Conservation (phyloP, 2,888 invertebrate genomes). For the Rhodophaea formosa region DNA sequence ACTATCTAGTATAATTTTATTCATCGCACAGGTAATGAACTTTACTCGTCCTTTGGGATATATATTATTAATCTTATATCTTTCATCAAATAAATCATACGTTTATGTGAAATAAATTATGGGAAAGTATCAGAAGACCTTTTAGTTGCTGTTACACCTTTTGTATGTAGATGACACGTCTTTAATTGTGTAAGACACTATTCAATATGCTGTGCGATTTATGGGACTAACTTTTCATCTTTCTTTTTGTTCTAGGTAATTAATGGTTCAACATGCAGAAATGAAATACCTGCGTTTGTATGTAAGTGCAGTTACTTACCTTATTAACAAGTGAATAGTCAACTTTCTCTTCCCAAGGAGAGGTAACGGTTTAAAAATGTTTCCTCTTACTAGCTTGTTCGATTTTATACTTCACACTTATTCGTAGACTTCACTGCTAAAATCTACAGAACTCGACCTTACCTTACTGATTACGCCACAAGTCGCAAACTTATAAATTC, state of each 20-base stretch:
- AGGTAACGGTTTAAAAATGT: background rate
- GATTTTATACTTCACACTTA: background rate
- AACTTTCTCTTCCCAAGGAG: background rate
- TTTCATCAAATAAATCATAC: background rate
- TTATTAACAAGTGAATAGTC: background rate
- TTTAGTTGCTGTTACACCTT: background rate
- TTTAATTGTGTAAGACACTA: background rate
- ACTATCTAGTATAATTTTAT: background rate
- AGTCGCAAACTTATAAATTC: slow-evolving; percentile 41
- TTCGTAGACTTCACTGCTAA: too few relatives aligned
- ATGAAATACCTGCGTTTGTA: slow-evolving; percentile 26
- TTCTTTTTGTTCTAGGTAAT: slow-evolving; percentile 50
- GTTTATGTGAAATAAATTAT: background rate
- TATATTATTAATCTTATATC: too few relatives aligned
- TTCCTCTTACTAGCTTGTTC: background rate
- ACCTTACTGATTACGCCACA: slow-evolving; percentile 37
- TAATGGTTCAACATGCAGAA: slow-evolving; percentile 26
- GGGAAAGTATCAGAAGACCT: background rate
- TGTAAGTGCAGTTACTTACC: slow-evolving; percentile 23
- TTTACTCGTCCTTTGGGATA: too few relatives aligned
- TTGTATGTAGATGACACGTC: background rate
- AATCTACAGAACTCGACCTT: slow-evolving; percentile 32
- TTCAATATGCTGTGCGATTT: background rate
- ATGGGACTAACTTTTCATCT: slow-evolving; percentile 23
- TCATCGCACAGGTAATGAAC: background rate